Conservation (phyloP, 1,140 invertebrate genomes). For the Acromyrmex heyeri region DNA sequence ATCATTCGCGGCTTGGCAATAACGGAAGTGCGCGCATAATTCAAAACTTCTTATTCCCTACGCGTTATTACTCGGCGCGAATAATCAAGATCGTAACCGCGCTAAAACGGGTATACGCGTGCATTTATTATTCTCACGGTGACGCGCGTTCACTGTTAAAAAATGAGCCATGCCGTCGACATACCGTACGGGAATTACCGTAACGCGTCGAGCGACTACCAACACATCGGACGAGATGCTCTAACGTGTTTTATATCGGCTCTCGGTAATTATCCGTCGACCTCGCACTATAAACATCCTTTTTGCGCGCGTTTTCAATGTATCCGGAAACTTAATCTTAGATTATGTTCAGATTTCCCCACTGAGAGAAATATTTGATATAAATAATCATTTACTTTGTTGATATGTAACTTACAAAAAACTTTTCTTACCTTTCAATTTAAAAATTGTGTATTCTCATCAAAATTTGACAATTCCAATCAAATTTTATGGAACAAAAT, state of each 20-base stretch:
- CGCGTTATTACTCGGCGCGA: constrained; percentile 33
- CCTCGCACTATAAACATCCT: too few species aligned
- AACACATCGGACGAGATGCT: neutral
- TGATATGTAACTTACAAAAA: too few species aligned
- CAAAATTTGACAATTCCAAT: too few species aligned
- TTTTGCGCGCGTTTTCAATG: neutral
- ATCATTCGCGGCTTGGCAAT: constrained; percentile 34
- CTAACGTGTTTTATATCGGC: constrained; percentile 8
- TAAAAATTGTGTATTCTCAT: too few species aligned
- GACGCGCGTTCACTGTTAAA: constrained; percentile 17
- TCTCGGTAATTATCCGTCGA: constrained; percentile 6
- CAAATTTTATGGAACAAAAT: too few species aligned
- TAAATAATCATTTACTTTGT: too few species aligned
- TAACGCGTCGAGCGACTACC: neutral
- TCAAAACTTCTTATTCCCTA: constrained; percentile 45
- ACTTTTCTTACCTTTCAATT: too few species aligned
- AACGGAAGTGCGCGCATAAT: constrained; percentile 44
- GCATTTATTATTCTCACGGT: constrained; percentile 44
- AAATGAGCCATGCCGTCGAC: constrained; percentile 1
- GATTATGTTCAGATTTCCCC: too few species aligned
- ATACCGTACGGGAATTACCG: neutral
- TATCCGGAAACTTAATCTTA: too few species aligned
- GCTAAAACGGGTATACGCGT: neutral
- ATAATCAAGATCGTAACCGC: constrained; percentile 40
- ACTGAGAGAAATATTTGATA: too few species aligned